Conservation (phyloP, 2,113 vertebrate species). For the Ancistrus triradiatus region DNA sequence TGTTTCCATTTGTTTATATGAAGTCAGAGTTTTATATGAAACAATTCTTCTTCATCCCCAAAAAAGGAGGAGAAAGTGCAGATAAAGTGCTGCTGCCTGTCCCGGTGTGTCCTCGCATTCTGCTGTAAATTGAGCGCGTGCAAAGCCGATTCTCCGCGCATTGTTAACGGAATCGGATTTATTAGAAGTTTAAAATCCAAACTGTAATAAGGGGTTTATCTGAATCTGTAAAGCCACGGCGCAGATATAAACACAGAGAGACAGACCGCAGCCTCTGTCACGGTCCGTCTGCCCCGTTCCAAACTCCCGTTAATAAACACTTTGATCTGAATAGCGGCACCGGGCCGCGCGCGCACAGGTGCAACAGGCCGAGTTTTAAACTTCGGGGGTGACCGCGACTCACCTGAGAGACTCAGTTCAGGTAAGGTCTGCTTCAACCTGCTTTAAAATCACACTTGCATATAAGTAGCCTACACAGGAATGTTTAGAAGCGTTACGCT, state of each 20-base stretch:
- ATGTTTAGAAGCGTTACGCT: no score
- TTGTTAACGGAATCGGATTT: conserved; percentile 78
- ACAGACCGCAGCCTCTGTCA: conserved; percentile 45
- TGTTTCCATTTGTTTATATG: no score
- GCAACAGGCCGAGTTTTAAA: background rate
- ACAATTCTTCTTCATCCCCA: no score
- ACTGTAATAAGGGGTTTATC: conserved; percentile 77
- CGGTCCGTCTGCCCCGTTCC: conserved; percentile 38
- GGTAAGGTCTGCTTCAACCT: background rate
- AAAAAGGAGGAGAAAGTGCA: no score
- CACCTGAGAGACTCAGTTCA: background rate
- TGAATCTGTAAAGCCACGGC: conserved; percentile 68
- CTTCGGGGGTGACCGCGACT: background rate
- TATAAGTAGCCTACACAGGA: no score
- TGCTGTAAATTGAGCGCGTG: conserved; percentile 61
- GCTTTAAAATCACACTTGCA: no score
- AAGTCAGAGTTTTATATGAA: no score
- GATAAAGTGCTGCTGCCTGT: background rate
- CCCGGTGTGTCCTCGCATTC: background rate
- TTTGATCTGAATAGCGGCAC: background rate
- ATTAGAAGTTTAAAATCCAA: conserved; percentile 75
- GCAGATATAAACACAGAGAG: conserved; percentile 60
- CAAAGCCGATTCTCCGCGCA: conserved; percentile 75
- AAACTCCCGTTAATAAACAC: background rate
- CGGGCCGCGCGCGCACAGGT: background rate